Evolutionary conservation across 2,888 invertebrate species (phyloP).

Genomic region (Arge pagana): DNA sequence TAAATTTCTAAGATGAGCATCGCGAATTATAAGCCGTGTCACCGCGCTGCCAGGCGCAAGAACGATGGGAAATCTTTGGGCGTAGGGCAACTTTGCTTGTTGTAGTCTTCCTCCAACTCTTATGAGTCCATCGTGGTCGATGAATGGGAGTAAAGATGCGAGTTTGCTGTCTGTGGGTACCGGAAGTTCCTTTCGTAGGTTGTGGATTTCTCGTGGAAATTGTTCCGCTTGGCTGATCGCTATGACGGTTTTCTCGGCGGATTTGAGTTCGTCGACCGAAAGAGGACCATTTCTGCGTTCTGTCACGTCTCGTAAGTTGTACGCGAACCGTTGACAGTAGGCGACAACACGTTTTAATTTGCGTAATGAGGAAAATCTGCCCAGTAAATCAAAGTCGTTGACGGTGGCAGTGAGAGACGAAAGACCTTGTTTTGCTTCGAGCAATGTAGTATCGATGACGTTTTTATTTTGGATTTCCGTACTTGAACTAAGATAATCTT

Average conservation of each 20-base stretch:
- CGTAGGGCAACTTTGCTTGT: slow-evolving; percentile 20
- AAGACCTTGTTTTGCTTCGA: background rate
- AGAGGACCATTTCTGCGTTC: background rate
- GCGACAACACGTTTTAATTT: slow-evolving; percentile 1
- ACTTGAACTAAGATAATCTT: background rate
- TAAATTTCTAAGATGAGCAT: slow-evolving; percentile 13
- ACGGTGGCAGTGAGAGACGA: background rate
- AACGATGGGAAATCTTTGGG: slow-evolving; percentile 26
- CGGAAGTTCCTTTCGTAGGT: background rate
- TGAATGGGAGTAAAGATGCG: slow-evolving; percentile 20
- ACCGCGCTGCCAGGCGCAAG: slow-evolving; percentile 17
- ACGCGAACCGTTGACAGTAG: slow-evolving; percentile 1
- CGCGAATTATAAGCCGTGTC: slow-evolving; percentile 19
- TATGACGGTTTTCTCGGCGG: background rate
- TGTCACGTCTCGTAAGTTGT: background rate
- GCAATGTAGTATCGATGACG: no score
- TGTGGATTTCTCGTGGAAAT: slow-evolving; percentile 12
- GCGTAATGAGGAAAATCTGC: background rate
- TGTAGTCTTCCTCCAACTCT: slow-evolving; percentile 33
- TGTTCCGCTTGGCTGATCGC: slow-evolving; percentile 2
- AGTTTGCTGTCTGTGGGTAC: slow-evolving; percentile 1
- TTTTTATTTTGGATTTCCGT: background rate
- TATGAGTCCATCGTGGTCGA: slow-evolving; percentile 27
- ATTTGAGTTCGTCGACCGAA: background rate
- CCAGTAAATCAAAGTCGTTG: background rate